These are phyloP conservation scores for Acleris sparsana DNA, from an alignment of 2,888 invertebrate genomes.

Conservation along the genomic window DNA sequence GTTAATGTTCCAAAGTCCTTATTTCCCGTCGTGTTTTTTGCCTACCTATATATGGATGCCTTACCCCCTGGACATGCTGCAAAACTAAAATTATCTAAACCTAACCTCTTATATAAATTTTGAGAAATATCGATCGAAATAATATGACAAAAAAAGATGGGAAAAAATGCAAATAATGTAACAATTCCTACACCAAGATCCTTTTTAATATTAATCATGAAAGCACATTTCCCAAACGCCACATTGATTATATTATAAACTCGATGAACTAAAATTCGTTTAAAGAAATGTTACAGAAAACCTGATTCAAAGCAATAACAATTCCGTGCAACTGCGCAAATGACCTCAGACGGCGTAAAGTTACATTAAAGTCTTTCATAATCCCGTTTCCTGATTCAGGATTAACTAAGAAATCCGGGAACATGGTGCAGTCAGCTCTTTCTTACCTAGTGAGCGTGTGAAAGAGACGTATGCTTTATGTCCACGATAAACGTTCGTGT, in stretches of 20 bases:
- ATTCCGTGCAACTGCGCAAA: constrained; percentile 20
- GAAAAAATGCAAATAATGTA: too few species aligned
- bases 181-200: too few species aligned
- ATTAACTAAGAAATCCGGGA: constrained; percentile 23
- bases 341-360: constrained; percentile 19
- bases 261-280: neutral
- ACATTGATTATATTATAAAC: neutral
- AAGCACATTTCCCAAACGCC: neutral
- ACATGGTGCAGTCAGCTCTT: neutral
- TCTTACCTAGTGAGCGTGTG: neutral
- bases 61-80: too few species aligned
- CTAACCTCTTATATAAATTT: too few species aligned
- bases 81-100: too few species aligned
- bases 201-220: neutral
- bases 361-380: constrained; percentile 24
- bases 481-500: neutral
- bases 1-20: too few species aligned
- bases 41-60: too few species aligned
- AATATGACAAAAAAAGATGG: too few species aligned
- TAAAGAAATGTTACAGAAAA: constrained; percentile 10
- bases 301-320: constrained; percentile 20
- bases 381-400: constrained; percentile 32
- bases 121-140: too few species aligned
- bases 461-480: constrained; percentile 1
- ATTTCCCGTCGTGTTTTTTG: too few species aligned